Evolutionary conservation across 2,113 vertebrate species (phyloP).

Genomic region (Limnothrissa miodon): DNA sequence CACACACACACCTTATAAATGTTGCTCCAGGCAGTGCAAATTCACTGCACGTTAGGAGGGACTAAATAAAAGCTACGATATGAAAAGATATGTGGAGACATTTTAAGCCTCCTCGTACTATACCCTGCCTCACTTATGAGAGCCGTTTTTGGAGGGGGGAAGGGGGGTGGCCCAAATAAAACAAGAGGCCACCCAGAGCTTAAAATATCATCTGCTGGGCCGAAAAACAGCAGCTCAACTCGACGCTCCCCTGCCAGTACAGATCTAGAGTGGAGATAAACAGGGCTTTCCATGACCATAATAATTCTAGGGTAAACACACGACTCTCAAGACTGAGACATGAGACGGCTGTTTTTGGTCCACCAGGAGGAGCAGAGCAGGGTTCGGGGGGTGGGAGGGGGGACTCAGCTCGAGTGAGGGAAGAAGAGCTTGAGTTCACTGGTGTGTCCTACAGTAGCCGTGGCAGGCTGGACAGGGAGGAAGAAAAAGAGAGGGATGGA

Average conservation of each 20-base stretch:
- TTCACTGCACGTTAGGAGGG: background rate
- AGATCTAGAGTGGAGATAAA: background rate
- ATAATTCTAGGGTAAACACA: conserved; percentile 19
- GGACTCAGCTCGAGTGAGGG: background rate
- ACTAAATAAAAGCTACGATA: background rate
- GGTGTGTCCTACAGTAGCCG: background rate
- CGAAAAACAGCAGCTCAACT: background rate
- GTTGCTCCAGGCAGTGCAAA: background rate
- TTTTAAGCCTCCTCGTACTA: background rate
- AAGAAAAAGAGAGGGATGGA: background rate
- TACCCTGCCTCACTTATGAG: background rate
- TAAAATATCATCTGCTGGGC: conserved; percentile 11
- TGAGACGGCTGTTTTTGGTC: conserved; percentile 3
- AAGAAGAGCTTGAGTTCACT: background rate
- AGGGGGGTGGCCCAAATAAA: background rate
- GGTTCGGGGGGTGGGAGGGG: background rate
- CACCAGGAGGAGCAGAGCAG: background rate
- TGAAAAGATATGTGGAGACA: background rate
- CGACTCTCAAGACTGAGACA: background rate
- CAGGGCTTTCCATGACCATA: conserved; percentile 12
- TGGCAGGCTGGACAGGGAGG: background rate
- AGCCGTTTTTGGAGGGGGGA: background rate
- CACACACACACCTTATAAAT: conserved; percentile 14
- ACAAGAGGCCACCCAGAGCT: conserved; percentile 14
- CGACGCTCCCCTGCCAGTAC: background rate